Conservation (phyloP, 2,888 invertebrate species). For the Chaetogeoica ovagalla region DNA sequence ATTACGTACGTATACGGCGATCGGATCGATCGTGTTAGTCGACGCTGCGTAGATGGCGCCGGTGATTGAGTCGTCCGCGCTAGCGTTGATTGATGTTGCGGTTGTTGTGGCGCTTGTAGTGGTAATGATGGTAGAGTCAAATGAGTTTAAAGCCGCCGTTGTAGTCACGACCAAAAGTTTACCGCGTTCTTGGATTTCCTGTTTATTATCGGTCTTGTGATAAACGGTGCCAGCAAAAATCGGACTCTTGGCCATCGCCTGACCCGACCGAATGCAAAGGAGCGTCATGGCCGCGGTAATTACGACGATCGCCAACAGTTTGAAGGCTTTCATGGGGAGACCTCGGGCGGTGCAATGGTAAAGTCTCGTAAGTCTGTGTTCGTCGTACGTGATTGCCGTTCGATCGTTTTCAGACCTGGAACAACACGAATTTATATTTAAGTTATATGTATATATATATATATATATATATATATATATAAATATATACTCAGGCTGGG, state of each 20-base stretch:
- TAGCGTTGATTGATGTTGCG: not conserved
- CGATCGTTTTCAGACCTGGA: slow-evolving; percentile 10
- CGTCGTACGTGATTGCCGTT: not conserved
- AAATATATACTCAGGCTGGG: too few relatives aligned
- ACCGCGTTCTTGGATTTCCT: not conserved
- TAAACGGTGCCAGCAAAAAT: not conserved
- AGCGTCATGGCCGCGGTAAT: slow-evolving; percentile 20
- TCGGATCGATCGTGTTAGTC: not conserved
- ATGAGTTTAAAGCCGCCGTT: not conserved
- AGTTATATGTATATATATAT: too few relatives aligned
- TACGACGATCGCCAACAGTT: slow-evolving; percentile 27
- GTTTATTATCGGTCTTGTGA: not conserved
- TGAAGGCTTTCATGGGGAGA: slow-evolving; percentile 9
- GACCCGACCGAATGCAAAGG: slow-evolving; percentile 40
- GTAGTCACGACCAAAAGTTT: not conserved
- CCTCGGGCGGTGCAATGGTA: not conserved
- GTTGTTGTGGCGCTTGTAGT: not conserved
- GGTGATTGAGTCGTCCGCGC: too few relatives aligned
- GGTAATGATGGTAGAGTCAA: not conserved
- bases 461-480: too few relatives aligned
- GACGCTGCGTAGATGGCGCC: too few relatives aligned
- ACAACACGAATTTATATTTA: too few relatives aligned
- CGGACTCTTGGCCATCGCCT: slow-evolving; percentile 23
- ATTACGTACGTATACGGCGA: not conserved
- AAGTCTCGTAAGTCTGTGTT: not conserved